These are phyloP conservation scores for Stichopus horrens DNA, from an alignment of 53 echinoderm and acorn worm genomes.

Conservation along the genomic window DNA sequence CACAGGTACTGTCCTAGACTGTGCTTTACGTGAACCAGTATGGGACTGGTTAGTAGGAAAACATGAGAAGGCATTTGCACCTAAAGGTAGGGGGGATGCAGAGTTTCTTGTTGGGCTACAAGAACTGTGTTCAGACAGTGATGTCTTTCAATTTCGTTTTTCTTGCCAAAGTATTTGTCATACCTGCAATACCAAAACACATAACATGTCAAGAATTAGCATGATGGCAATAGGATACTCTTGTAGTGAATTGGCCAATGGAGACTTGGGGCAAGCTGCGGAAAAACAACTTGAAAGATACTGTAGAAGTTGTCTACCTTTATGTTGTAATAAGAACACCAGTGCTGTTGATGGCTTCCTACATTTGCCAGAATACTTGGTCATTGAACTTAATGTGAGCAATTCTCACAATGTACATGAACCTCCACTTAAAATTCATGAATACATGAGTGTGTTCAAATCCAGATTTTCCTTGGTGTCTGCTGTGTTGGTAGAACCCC, in stretches of 20 bases:
- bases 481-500: slow-evolving; percentile 12
- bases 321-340: background rate
- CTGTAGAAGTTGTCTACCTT: slow-evolving; percentile 5
- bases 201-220: background rate
- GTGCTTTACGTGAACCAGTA: slow-evolving; percentile 11
- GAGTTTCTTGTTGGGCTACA: slow-evolving; percentile 15
- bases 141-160: background rate
- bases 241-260: background rate
- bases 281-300: background rate
- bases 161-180: background rate
- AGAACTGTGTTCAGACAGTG: background rate
- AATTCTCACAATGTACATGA: background rate
- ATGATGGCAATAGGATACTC: background rate
- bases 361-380: background rate
- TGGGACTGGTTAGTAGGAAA: background rate
- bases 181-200: background rate
- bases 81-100: background rate
- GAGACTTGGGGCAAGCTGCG: background rate
- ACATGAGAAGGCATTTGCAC: background rate
- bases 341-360: background rate
- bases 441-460: background rate
- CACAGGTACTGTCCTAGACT: background rate
- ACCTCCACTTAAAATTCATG: background rate
- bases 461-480: background rate
- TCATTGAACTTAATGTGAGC: background rate